These are phyloP conservation scores for Bolinopsis microptera DNA, from an alignment of 37 sponge, comb jelly and placozoan species.

Conservation along the genomic window DNA sequence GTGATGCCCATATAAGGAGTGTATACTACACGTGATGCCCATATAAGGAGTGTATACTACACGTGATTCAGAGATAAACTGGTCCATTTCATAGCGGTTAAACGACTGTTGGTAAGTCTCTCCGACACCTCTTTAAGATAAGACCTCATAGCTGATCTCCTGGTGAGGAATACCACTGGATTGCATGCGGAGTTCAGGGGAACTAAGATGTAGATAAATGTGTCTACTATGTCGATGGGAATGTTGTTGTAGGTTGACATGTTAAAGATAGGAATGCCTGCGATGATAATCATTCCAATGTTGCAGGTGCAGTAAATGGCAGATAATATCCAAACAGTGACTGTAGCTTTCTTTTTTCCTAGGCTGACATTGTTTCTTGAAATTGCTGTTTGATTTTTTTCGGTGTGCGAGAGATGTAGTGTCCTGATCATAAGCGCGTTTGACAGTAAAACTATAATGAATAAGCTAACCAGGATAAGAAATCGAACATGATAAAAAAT, in stretches of 20 bases:
- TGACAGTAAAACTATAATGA: background rate
- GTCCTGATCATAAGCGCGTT: background rate
- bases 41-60: too few relatives aligned
- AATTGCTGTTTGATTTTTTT: too few relatives aligned
- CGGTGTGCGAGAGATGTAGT: background rate
- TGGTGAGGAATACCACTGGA: background rate
- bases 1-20: too few relatives aligned
- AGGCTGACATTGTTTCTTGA: background rate
- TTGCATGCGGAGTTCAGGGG: background rate
- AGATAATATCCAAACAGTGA: background rate
- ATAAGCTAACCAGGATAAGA: background rate
- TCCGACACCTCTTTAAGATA: background rate
- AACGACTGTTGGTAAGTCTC: too few relatives aligned
- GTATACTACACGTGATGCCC: too few relatives aligned
- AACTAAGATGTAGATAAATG: background rate
- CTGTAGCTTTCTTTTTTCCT: background rate
- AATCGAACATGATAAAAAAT: background rate
- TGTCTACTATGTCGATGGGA: background rate
- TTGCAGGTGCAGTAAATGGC: background rate
- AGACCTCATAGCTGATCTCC: background rate
- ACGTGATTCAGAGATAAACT: too few relatives aligned
- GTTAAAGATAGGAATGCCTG: background rate
- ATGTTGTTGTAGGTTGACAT: background rate
- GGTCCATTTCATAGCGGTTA: too few relatives aligned
- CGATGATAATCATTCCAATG: background rate